phyloP scores from a whole-genome alignment of 2,888 invertebrate genomes.

The Aporophyla lueneburgensis region DNA sequence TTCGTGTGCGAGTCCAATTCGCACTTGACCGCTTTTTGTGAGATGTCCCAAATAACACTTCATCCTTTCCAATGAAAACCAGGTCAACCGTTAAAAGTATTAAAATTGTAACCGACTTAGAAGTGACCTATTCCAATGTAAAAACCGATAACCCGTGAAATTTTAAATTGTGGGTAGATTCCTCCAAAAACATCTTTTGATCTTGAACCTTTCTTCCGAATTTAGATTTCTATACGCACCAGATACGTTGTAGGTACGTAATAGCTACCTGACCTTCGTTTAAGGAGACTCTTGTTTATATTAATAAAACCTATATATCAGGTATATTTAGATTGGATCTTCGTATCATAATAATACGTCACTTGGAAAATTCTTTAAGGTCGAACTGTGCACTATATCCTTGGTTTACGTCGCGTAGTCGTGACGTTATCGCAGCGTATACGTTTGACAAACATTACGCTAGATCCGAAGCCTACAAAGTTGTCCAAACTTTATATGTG shows the following conservation, averaged over 20 bases:
- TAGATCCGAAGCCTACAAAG: too few relatives aligned
- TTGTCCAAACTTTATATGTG: too few relatives aligned
- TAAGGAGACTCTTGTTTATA: slow-evolving; percentile 12
- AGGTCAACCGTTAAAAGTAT: slow-evolving; percentile 10
- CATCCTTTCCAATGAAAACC: slow-evolving; percentile 16
- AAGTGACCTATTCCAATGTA: slow-evolving; percentile 5
- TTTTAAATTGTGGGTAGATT: neutral
- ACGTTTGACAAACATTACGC: neutral
- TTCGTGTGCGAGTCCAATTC: neutral
- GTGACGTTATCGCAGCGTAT: neutral
- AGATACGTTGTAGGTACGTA: neutral
- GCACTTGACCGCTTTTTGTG: neutral
- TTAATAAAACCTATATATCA: slow-evolving; percentile 2
- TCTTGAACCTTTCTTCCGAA: slow-evolving; percentile 2
- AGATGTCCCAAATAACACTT: neutral
- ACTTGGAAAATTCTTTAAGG: neutral
- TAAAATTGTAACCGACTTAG: slow-evolving; percentile 2
- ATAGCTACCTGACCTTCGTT: slow-evolving; percentile 40
- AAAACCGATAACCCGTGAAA: slow-evolving; percentile 9
- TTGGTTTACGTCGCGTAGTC: neutral
- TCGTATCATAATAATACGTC: neutral
- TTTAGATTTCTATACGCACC: slow-evolving; percentile 15
- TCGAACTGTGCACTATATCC: neutral
- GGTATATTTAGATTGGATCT: slow-evolving; percentile 4
- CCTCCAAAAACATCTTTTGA: slow-evolving; percentile 21